Evolutionary conservation across 2,888 invertebrate species (phyloP).

Genomic region (Matsumyia berberina): DNA sequence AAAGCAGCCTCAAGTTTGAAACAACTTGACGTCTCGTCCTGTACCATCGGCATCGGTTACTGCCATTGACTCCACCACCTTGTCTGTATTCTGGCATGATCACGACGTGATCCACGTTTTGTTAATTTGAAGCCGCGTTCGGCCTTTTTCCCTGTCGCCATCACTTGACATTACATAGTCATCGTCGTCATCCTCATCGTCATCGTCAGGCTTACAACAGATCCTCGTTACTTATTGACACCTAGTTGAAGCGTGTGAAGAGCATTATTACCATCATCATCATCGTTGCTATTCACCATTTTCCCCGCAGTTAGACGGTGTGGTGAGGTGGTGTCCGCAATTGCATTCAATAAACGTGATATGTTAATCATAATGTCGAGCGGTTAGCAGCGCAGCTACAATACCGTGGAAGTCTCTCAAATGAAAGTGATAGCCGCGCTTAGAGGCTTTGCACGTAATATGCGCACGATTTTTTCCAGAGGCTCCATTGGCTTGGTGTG

Average conservation of each 20-base stretch:
- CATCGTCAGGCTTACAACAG: constrained; percentile 11
- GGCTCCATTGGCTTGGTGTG: not conserved
- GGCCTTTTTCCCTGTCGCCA: constrained; percentile 60
- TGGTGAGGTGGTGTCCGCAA: constrained; percentile 38
- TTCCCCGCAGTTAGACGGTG: not conserved
- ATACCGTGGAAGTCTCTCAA: constrained; percentile 57
- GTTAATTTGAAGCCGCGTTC: constrained; percentile 62
- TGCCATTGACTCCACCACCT: not conserved
- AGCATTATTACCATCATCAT: constrained; percentile 67
- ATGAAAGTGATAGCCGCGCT: constrained; percentile 72
- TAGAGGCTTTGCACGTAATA: constrained; percentile 61
- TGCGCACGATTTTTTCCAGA: constrained; percentile 59
- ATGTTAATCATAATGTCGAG: constrained; percentile 83
- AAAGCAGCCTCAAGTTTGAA: constrained; percentile 1
- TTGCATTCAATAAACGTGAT: constrained; percentile 80
- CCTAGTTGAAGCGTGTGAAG: constrained; percentile 76
- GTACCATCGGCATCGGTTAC: constrained; percentile 25
- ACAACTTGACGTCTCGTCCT: constrained; percentile 48
- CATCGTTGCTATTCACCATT: constrained; percentile 1
- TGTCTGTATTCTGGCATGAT: constrained; percentile 57
- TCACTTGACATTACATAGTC: constrained; percentile 51
- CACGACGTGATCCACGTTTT: constrained; percentile 72
- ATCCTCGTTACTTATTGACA: constrained; percentile 71
- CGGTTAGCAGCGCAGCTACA: constrained; percentile 59
- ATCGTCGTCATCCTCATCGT: constrained; percentile 9